Evolutionary conservation across 2,113 vertebrate species (phyloP).

Genomic region (Larimichthys polyactis): DNA sequence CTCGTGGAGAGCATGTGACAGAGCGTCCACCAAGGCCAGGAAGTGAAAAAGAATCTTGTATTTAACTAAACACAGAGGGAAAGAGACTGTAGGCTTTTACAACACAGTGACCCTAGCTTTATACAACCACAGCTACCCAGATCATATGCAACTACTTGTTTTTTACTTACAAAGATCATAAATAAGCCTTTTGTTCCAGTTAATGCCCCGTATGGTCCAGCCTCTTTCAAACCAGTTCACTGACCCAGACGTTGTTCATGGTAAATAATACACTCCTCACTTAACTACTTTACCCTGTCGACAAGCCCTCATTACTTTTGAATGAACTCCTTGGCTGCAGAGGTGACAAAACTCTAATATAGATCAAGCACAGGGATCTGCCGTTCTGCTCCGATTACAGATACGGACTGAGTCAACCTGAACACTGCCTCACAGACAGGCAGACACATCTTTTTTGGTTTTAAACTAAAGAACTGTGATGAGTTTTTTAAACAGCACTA

Average conservation of each 20-base stretch:
- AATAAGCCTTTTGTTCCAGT: constrained; percentile 7
- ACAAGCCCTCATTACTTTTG: constrained; percentile 66
- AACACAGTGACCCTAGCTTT: not conserved
- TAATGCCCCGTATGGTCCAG: not conserved
- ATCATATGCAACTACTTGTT: not conserved
- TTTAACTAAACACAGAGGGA: not conserved
- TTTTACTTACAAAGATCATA: constrained; percentile 18
- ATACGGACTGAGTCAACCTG: not conserved
- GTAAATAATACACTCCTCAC: constrained; percentile 63
- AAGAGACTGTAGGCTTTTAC: not conserved
- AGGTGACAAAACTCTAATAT: constrained; percentile 40
- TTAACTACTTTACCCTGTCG: constrained; percentile 45
- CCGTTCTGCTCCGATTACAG: constrained; percentile 30
- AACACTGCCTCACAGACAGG: not conserved
- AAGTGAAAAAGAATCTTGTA: not conserved
- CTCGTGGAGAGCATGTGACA: constrained; percentile 60
- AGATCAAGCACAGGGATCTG: not conserved
- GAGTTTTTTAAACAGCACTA: no score
- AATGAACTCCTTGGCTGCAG: constrained; percentile 57
- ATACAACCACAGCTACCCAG: constrained; percentile 1
- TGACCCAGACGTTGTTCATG: constrained; percentile 30
- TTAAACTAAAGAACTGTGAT: not conserved
- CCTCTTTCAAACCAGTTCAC: constrained; percentile 13
- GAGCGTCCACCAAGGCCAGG: constrained; percentile 3
- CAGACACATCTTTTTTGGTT: not conserved